Evolutionary conservation across 2,113 vertebrate species (phyloP).

Genomic region (Galemys pyrenaicus): DNA sequence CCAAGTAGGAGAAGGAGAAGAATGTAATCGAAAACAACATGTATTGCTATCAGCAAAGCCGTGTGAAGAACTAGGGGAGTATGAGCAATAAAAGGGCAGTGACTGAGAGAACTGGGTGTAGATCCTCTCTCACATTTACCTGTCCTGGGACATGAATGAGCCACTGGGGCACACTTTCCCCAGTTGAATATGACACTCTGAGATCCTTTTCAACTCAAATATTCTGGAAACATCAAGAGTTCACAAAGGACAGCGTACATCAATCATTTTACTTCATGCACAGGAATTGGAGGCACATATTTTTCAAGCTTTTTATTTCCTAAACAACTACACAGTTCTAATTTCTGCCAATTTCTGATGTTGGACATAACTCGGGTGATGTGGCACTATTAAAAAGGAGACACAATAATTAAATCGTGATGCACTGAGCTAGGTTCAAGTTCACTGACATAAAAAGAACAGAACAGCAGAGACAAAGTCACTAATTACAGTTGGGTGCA

Average conservation of each 20-base stretch:
- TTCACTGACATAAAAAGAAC: neutral
- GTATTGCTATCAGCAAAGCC: neutral
- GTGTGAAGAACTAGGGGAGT: neutral
- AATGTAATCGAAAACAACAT: constrained; percentile 18
- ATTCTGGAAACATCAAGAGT: neutral
- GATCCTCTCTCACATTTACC: neutral
- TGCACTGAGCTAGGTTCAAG: neutral
- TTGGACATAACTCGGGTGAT: neutral
- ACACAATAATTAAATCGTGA: neutral
- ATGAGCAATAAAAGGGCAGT: neutral
- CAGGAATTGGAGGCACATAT: neutral
- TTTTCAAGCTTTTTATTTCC: neutral
- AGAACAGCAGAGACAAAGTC: neutral
- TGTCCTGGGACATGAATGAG: neutral
- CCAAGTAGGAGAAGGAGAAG: neutral
- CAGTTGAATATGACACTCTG: neutral
- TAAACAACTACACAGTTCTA: neutral
- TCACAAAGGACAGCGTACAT: neutral
- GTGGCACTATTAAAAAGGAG: neutral
- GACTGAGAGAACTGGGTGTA: neutral
- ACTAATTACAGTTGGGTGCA: rapidly evolving
- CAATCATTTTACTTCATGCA: neutral
- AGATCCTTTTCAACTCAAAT: neutral
- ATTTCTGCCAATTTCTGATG: neutral
- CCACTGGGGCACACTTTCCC: neutral